Base-by-base conservation (phyloP, 2,888 invertebrate genomes). In the Torymus aiolomorphi region DNA sequence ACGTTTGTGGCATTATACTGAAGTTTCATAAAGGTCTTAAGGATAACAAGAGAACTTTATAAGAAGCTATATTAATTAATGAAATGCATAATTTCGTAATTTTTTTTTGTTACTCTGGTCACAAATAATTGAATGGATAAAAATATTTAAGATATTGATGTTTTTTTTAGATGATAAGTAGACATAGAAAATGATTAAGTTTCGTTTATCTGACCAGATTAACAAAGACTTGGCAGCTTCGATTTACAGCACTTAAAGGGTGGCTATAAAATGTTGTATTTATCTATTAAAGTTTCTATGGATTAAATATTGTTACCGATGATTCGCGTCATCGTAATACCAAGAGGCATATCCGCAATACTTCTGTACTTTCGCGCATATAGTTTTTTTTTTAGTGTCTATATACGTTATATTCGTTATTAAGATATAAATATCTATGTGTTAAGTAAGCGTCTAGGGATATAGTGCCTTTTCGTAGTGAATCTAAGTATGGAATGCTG, bases 381-480 rank as follows among this genome's bases (percentile, higher is more conserved):
- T 59, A 42, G 51, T 49, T 54, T 73, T 54, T 62, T 49, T 54
- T 73, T 61, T 62, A 56, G 49, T 56, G 42, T 73, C 2, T 67
- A 54, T 42, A 24, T 62, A 57, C 31, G 31, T 31, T 31, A 31
- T 31, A 31, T 2, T 54, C 10, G 62, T 76, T 76, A 59, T 56
- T 13, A 56, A 54, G 49, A 12, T 52, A 52, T 67, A 52, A 52
- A 67, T 61, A 63, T 56, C 56, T 67, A 67, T 18, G 24, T 14
- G 10, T 76, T 59, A 69, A 56, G 42, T 71, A 56, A 63, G 62
- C 16, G 31, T 71, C 62, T 67, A 69, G 61, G n/a, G 14, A 67
- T 51, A 70, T 74, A 78, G 73, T 66, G 71, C 62, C 59, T 61
- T 74, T 10, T 74, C 31, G 18, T 63, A 78, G 31, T 65, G 49